These are phyloP conservation scores for Dasypolia templi DNA, from an alignment of 2,888 invertebrate species.

Conservation along the genomic window DNA sequence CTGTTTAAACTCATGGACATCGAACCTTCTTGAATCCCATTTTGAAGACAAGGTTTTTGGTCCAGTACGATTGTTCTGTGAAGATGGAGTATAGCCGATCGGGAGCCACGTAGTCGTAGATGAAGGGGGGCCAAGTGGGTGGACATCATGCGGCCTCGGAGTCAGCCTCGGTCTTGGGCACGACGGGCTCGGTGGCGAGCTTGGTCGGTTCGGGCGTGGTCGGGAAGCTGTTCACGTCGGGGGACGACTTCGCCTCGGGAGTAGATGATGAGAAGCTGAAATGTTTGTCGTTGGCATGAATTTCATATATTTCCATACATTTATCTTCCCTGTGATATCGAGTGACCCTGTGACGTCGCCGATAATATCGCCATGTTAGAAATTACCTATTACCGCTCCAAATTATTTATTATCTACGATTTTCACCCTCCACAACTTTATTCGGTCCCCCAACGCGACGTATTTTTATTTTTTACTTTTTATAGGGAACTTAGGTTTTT, in stretches of 20 bases:
- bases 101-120: conserved; percentile 69
- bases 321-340: neutral
- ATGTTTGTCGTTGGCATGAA: conserved; percentile 32
- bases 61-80: conserved; percentile 72
- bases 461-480: no score
- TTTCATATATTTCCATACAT: neutral
- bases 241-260: conserved; percentile 62
- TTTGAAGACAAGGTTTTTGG: conserved; percentile 57
- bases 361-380: neutral
- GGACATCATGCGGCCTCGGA: conserved; percentile 78
- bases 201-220: conserved; percentile 58
- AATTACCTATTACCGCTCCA: no score
- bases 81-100: conserved; percentile 70
- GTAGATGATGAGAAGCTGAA: conserved; percentile 74
- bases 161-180: conserved; percentile 73
- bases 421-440: no score
- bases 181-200: conserved; percentile 62
- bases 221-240: conserved; percentile 65
- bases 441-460: no score
- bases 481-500: no score
- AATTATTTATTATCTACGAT: no score
- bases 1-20: conserved; percentile 1
- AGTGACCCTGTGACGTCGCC: neutral
- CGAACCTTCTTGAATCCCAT: conserved; percentile 36
- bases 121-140: conserved; percentile 11